A percentile compares a stretch with the other conserved stretches of the same genome.
phyloP scores from a whole-genome alignment of 2,797 vertebrate genomes.

The Amphiprion clarkii region DNA sequence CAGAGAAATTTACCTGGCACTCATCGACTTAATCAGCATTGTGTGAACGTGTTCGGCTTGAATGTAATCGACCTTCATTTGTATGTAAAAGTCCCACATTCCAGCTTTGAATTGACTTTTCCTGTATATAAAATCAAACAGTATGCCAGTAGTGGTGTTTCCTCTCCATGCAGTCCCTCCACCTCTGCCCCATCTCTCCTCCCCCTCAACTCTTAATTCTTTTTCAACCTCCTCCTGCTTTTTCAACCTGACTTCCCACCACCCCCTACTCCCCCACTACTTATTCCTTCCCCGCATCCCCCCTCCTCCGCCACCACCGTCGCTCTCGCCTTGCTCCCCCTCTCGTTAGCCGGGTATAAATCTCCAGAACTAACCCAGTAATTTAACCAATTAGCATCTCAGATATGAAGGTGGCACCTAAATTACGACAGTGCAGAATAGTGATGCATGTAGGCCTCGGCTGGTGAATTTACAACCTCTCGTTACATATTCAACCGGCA shows the following conservation, averaged over 20 bases:
- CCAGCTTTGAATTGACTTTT: too few relatives aligned
- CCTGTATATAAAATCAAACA: too few relatives aligned
- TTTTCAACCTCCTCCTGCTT: slow-evolving; percentile 41
- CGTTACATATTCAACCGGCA: slow-evolving; percentile 93
- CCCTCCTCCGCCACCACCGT: slow-evolving; percentile 5
- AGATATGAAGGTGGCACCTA: slow-evolving; percentile 86
- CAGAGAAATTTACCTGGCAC: too few relatives aligned
- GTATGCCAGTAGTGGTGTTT: neutral
- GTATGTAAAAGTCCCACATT: too few relatives aligned
- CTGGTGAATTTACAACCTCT: slow-evolving; percentile 92
- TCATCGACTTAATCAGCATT: too few relatives aligned
- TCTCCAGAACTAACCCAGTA: slow-evolving; percentile 87
- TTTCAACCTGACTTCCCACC: slow-evolving; percentile 23
- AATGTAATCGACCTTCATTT: too few relatives aligned
- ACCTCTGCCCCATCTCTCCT: slow-evolving; percentile 20
- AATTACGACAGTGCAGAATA: slow-evolving; percentile 85
- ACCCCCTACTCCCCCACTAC: slow-evolving; percentile 6
- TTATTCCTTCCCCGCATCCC: slow-evolving; percentile 34
- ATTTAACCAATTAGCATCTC: slow-evolving; percentile 93
- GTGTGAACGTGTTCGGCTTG: too few relatives aligned
- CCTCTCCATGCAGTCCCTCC: slow-evolving; percentile 1
- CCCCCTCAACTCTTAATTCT: slow-evolving; percentile 42
- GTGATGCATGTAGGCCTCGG: slow-evolving; percentile 77
- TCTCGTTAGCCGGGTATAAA: slow-evolving; percentile 88
- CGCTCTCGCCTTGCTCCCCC: slow-evolving; percentile 31